Evolutionary conservation across 1,140 invertebrate species (phyloP).

Genomic region (Rhopalosiphum padi): DNA sequence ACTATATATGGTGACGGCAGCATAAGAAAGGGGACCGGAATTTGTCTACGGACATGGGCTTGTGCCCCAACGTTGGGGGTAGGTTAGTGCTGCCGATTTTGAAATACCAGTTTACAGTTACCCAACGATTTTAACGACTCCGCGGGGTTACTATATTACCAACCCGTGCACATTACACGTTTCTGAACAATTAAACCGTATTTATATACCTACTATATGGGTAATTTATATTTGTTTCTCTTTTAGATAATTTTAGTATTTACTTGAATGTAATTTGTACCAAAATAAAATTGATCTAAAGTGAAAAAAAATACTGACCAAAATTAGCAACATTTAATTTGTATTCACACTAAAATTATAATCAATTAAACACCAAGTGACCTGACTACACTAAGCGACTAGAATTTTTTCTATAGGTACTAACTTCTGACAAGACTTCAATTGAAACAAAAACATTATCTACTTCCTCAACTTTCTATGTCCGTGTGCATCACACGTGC

Average conservation of each 20-base stretch:
- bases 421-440: background rate
- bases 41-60: slow-evolving; percentile 28
- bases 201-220: background rate
- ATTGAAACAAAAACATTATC: background rate
- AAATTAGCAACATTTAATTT: too few species aligned
- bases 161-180: background rate
- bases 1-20: background rate
- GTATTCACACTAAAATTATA: background rate
- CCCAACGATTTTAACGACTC: slow-evolving; percentile 52
- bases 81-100: slow-evolving; percentile 46
- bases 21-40: background rate
- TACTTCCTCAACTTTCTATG: background rate
- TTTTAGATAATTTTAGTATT: background rate
- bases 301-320: background rate
- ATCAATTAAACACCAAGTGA: too few species aligned
- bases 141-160: background rate
- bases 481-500: background rate
- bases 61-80: slow-evolving; percentile 44
- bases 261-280: too few species aligned
- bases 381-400: background rate
- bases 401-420: background rate
- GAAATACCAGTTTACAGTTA: slow-evolving; percentile 47
- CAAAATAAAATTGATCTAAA: too few species aligned
- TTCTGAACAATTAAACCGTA: background rate
- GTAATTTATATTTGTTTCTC: background rate